Evolutionary conservation across 1,140 invertebrate species (phyloP).

Genomic region (Trichonephila clavata): DNA sequence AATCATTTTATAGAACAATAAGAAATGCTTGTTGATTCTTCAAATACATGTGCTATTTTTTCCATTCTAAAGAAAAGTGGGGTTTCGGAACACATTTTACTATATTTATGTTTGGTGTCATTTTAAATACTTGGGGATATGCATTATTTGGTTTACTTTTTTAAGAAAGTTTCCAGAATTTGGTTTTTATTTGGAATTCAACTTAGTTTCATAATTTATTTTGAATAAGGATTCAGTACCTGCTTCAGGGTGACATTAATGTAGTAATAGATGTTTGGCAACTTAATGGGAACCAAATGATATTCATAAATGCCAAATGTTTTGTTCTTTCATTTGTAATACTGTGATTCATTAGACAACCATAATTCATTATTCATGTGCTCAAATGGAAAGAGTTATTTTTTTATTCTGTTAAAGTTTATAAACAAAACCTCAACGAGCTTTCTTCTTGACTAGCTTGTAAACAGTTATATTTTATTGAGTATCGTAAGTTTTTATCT

Average conservation of each 20-base stretch:
- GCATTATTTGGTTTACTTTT: no score
- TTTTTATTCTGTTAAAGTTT: slow-evolving; percentile 42
- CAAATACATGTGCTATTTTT: no score
- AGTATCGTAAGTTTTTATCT: neutral
- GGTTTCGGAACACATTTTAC: no score
- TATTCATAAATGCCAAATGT: slow-evolving; percentile 18
- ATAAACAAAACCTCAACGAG: neutral
- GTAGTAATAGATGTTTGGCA: neutral
- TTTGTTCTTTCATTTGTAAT: slow-evolving; percentile 21
- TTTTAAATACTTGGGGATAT: no score
- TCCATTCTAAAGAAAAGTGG: no score
- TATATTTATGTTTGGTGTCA: no score
- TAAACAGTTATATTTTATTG: slow-evolving; percentile 8
- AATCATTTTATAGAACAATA: no score
- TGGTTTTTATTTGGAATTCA: neutral
- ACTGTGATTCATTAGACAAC: neutral
- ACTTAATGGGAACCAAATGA: neutral
- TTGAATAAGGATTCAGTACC: neutral
- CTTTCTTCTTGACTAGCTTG: slow-evolving; percentile 31
- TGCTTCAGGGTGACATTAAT: neutral
- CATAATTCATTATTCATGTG: slow-evolving; percentile 5
- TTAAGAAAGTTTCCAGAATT: no score
- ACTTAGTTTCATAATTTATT: neutral
- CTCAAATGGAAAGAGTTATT: slow-evolving; percentile 16
- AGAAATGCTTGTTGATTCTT: no score